Conservation (phyloP, 2,113 vertebrate genomes). For the Pelodiscus sinensis region DNA sequence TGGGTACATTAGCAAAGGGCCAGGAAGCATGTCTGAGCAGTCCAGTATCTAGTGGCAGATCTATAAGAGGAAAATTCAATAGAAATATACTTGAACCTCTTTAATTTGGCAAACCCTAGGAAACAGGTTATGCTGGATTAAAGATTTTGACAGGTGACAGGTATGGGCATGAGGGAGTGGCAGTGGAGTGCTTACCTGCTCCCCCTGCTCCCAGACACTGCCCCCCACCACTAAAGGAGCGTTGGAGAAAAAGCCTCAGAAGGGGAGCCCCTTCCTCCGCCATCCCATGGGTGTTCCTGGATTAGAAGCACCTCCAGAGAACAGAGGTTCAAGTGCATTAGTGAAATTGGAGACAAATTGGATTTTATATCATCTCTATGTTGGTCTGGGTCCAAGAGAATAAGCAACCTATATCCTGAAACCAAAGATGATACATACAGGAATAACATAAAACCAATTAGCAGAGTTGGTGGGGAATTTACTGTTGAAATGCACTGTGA, state of each 20-base stretch:
- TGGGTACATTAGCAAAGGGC: background rate
- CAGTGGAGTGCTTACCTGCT: too few species aligned
- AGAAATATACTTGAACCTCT: background rate
- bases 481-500: background rate
- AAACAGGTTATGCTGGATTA: too few species aligned
- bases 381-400: background rate
- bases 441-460: background rate
- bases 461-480: background rate
- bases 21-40: slow-evolving; percentile 30
- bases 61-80: background rate
- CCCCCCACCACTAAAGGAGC: too few species aligned
- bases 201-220: too few species aligned
- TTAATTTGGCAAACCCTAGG: too few species aligned
- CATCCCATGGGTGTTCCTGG: too few species aligned
- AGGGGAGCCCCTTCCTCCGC: too few species aligned
- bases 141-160: too few species aligned
- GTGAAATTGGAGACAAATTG: slow-evolving; percentile 4
- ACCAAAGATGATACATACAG: background rate
- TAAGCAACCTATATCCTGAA: background rate
- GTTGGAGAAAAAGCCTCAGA: too few species aligned
- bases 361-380: background rate
- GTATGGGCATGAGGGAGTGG: too few species aligned
- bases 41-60: background rate
- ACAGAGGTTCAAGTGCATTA: background rate
- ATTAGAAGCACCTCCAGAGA: too few species aligned